Conservation (phyloP, 2,888 invertebrate species). For the Oligia latruncula region DNA sequence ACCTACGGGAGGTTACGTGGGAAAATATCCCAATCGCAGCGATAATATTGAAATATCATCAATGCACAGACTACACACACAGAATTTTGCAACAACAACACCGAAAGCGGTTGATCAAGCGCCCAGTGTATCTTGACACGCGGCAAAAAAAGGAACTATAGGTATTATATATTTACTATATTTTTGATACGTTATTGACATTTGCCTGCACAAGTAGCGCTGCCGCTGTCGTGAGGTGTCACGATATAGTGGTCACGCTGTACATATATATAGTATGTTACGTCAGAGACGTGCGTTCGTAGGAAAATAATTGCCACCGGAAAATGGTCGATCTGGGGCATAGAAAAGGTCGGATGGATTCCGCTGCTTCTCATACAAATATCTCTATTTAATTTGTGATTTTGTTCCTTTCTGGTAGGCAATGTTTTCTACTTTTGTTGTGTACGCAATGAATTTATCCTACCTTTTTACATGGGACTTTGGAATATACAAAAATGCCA, state of each 20-base stretch:
- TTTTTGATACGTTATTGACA: slow-evolving; percentile 1
- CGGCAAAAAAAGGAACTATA: not conserved
- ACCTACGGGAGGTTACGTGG: slow-evolving; percentile 3
- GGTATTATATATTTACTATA: not conserved
- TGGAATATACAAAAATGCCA: not conserved
- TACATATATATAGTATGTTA: slow-evolving; percentile 24
- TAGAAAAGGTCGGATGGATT: slow-evolving; percentile 47
- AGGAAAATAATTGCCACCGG: slow-evolving; percentile 52
- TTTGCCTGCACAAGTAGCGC: not conserved
- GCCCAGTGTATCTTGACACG: slow-evolving; percentile 9
- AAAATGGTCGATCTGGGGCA: slow-evolving; percentile 41
- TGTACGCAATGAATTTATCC: not conserved
- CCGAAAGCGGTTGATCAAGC: slow-evolving; percentile 9
- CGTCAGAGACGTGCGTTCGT: slow-evolving; percentile 44
- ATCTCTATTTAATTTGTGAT: slow-evolving; percentile 47
- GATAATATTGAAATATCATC: slow-evolving; percentile 30
- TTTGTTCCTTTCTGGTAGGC: slow-evolving; percentile 16
- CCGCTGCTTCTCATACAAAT: slow-evolving; percentile 35
- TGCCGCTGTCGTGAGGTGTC: not conserved
- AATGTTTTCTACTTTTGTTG: slow-evolving; percentile 12
- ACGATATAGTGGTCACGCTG: slow-evolving; percentile 4
- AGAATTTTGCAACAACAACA: slow-evolving; percentile 37
- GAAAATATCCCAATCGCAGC: slow-evolving; percentile 23
- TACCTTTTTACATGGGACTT: not conserved
- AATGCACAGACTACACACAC: slow-evolving; percentile 39